Evolutionary conservation across 37 sponge, comb jelly and placozoan genomes (phyloP).

Genomic region (Ianthella basta): DNA sequence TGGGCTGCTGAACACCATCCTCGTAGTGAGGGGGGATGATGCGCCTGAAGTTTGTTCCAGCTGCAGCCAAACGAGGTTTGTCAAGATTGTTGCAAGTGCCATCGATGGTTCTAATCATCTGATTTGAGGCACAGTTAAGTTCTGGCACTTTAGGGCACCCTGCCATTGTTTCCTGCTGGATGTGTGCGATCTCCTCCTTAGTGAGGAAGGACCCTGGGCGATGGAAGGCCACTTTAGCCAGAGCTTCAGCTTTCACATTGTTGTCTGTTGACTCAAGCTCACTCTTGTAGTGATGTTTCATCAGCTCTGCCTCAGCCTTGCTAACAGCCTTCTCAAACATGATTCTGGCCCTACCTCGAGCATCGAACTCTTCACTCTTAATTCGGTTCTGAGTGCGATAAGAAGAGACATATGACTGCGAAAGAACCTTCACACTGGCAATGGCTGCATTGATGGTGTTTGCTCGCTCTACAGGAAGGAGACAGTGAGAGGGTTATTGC

Average conservation of each 20-base stretch:
- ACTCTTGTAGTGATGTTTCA: not conserved
- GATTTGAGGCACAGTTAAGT: not conserved
- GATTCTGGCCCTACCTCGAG: not conserved
- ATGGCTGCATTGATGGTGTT: not conserved
- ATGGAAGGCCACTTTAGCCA: conserved; percentile 62
- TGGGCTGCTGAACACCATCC: conserved; percentile 58
- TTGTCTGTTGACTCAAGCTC: not conserved
- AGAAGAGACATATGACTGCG: not conserved
- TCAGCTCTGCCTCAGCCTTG: not conserved
- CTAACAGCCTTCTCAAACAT: conserved; percentile 1
- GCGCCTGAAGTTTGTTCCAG: conserved; percentile 59
- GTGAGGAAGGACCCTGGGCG: conserved; percentile 60
- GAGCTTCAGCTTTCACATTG: conserved; percentile 38
- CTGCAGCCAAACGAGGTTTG: conserved; percentile 59
- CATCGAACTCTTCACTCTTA: not conserved
- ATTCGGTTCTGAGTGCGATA: not conserved
- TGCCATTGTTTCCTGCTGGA: conserved; percentile 35
- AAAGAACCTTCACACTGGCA: not conserved
- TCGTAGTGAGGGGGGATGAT: conserved; percentile 77
- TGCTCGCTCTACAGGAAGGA: not conserved
- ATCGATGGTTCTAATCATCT: conserved; percentile 61
- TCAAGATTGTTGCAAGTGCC: conserved; percentile 90
- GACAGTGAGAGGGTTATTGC: too few relatives aligned
- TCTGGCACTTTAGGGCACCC: conserved; percentile 26
- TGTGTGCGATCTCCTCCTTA: conserved; percentile 39